Conservation (phyloP, 2,113 vertebrate species). For the Eublepharis macularius region DNA sequence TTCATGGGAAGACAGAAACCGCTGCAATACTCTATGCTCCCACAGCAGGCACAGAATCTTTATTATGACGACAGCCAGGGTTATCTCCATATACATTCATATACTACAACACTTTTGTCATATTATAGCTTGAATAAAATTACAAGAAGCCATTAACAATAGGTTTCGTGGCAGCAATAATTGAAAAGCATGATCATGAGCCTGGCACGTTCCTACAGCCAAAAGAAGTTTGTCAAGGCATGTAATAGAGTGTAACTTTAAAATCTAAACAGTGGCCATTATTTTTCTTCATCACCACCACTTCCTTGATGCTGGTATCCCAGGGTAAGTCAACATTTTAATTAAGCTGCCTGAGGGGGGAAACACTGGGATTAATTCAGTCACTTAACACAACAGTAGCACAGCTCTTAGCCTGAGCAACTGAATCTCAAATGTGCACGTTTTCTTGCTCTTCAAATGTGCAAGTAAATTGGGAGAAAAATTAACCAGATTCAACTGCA, state of each 20-base stretch:
- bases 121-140: too few species aligned
- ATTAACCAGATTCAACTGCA: not conserved
- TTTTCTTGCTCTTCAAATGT: too few species aligned
- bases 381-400: not conserved
- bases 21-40: not conserved
- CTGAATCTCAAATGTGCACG: slow-evolving; percentile 26
- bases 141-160: too few species aligned
- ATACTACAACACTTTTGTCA: too few species aligned
- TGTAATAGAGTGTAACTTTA: slow-evolving; percentile 1
- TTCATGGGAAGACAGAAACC: not conserved
- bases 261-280: not conserved
- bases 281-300: slow-evolving; percentile 6
- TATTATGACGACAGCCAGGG: too few species aligned
- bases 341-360: slow-evolving; percentile 44
- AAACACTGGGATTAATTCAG: slow-evolving; percentile 26
- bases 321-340: slow-evolving; percentile 40
- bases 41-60: not conserved
- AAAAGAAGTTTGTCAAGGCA: not conserved
- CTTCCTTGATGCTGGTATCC: slow-evolving; percentile 22
- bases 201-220: too few species aligned
- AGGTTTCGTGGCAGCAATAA: too few species aligned
- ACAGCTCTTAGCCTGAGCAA: not conserved
- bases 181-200: too few species aligned
- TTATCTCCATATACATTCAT: too few species aligned
- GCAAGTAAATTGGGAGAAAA: not conserved